These are phyloP conservation scores for Tetheella fluctuosa DNA, from an alignment of 2,888 invertebrate genomes.

Conservation along the genomic window DNA sequence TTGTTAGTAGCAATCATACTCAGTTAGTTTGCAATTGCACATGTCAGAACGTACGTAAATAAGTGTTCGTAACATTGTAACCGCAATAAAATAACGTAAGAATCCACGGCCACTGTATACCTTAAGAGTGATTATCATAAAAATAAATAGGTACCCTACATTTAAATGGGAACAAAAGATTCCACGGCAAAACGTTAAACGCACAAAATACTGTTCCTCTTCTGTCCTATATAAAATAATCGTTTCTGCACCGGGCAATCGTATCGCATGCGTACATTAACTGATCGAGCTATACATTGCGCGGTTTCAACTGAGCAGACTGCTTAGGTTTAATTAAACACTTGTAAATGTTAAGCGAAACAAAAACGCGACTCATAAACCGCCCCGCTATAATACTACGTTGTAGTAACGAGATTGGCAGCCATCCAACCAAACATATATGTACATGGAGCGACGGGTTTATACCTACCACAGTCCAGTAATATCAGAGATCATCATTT, in stretches of 20 bases:
- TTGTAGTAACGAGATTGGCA: constrained; percentile 52
- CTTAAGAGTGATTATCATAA: background rate
- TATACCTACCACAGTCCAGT: background rate
- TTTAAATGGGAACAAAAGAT: background rate
- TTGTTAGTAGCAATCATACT: background rate
- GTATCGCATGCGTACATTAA: no score
- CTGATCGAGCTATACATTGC: background rate
- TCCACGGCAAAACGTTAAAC: background rate
- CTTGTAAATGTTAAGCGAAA: constrained; percentile 16
- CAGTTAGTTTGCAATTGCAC: background rate
- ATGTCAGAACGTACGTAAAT: background rate
- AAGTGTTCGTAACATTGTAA: background rate
- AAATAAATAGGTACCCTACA: background rate
- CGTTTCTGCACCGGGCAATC: background rate
- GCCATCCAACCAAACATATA: constrained; percentile 50
- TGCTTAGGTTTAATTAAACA: background rate
- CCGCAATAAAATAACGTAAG: background rate
- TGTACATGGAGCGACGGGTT: constrained; percentile 12
- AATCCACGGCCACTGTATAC: background rate
- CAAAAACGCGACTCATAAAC: constrained; percentile 33
- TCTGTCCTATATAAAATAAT: background rate
- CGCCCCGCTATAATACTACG: constrained; percentile 31
- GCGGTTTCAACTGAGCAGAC: background rate
- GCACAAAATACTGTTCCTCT: background rate
- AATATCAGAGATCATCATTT: background rate